These are phyloP conservation scores for Muntiacus reevesi DNA, from an alignment of 2,113 vertebrate species.

Conservation along the genomic window DNA sequence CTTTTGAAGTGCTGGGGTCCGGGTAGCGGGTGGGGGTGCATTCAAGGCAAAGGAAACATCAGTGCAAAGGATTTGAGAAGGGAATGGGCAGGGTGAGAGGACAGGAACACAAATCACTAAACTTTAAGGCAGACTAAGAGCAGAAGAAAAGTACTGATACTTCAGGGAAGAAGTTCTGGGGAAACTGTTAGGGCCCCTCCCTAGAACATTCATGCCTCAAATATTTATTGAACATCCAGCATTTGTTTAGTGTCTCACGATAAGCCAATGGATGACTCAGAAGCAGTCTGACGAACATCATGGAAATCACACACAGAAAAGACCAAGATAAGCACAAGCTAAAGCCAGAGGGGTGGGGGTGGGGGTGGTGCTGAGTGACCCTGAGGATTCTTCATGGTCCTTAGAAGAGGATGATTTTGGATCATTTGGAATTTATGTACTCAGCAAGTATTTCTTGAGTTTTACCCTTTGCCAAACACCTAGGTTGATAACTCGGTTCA, in stretches of 20 bases:
- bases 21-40: neutral
- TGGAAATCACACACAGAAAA: neutral
- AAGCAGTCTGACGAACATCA: neutral
- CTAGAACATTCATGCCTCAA: neutral
- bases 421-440: neutral
- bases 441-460: neutral
- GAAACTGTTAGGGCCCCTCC: neutral
- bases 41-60: neutral
- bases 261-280: slow-evolving; percentile 31
- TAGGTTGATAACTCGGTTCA: neutral
- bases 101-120: neutral
- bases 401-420: neutral
- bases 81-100: neutral
- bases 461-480: neutral
- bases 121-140: neutral
- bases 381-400: neutral
- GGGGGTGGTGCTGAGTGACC: neutral
- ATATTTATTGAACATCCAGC: neutral
- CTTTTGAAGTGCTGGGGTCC: neutral
- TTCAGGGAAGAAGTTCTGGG: neutral
- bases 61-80: neutral
- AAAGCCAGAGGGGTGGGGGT: neutral
- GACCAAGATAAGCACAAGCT: neutral
- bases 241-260: neutral
- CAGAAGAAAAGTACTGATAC: neutral